Evolutionary conservation across 2,888 invertebrate species (phyloP).

Genomic region (Hipparchia sbordonii): DNA sequence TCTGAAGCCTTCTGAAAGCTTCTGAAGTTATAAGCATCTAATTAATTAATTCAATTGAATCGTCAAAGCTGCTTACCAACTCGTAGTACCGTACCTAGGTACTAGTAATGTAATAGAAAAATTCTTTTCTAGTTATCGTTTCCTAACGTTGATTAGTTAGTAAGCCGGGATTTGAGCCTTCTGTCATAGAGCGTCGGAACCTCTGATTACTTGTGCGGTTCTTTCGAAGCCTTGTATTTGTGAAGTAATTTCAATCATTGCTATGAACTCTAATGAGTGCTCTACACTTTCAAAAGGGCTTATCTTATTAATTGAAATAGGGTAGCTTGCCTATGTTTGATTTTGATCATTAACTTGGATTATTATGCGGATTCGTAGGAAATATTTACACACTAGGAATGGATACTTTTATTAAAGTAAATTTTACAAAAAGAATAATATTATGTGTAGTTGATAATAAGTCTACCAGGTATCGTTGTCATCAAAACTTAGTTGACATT

Average conservation of each 20-base stretch:
- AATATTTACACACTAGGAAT: no score
- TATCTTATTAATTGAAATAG: not conserved
- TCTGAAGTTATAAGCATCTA: not conserved
- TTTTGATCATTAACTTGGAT: no score
- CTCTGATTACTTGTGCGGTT: not conserved
- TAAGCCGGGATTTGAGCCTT: slow-evolving; percentile 2
- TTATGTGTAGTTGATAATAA: no score
- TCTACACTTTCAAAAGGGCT: not conserved
- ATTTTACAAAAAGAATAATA: no score
- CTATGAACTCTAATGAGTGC: not conserved
- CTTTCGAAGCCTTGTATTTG: not conserved
- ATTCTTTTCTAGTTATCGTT: not conserved
- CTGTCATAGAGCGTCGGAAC: not conserved
- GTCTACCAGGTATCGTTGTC: no score
- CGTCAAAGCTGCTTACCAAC: slow-evolving; percentile 7
- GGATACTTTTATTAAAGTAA: no score
- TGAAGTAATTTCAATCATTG: not conserved
- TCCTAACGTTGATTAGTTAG: slow-evolving; percentile 1
- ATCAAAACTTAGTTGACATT: no score
- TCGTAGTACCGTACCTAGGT: not conserved
- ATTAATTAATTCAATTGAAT: slow-evolving; percentile 17
- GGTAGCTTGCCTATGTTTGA: no score
- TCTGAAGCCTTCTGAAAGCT: not conserved
- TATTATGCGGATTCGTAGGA: no score
- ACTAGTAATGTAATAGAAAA: not conserved